Evolutionary conservation across 2,888 invertebrate species (phyloP), one percentile per base, ranked within the genome.

Genomic region (Agriopis marginaria): DNA sequence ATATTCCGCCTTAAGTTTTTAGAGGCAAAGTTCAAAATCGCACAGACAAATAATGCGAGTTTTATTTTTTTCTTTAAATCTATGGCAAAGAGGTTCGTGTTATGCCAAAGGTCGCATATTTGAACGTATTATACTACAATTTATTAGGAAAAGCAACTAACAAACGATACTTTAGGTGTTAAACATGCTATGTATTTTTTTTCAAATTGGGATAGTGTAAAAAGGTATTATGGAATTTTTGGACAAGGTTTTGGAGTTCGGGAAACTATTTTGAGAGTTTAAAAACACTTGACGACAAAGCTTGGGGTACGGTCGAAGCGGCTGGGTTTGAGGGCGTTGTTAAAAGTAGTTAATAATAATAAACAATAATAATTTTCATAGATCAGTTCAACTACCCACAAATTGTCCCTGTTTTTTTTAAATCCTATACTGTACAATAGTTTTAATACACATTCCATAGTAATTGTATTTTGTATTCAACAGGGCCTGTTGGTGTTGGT

Each of bases 81-180:
- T 40, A 71, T 40, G 67, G 77, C 76, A 76, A 82, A 79, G 79
- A 74, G 75, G 14, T 75, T 83, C 90, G 90, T 90, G 90, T 86
- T 80, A 89, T 86, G 89, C 82, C 89, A 89, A 87, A 89, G 90
- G 89, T 90, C 87, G 82, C 73, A 77, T 75, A 72, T 74, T 77
- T 82, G 76, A 80, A 76, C 79, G 74, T 81, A 82, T 77, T 71
- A 78, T 77, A 77, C 4, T 45, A 63, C 63, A 54, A 45, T 63
- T 54, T 63, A 54, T 63, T 63, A 49, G 32, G 49, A 39, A 49
- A 49, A 14, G 49, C 7, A 40, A 40, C 49, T 59, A 12, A 32
- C 32, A 32, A 59, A 45, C 47, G 47, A 49, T 63, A 55, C 32
- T 40, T 54, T 10, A 45, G 54, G 47, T 63, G 42, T 47, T 49